Base-by-base conservation (phyloP, 2,113 vertebrate species). In the Pygoscelis antarcticus region DNA sequence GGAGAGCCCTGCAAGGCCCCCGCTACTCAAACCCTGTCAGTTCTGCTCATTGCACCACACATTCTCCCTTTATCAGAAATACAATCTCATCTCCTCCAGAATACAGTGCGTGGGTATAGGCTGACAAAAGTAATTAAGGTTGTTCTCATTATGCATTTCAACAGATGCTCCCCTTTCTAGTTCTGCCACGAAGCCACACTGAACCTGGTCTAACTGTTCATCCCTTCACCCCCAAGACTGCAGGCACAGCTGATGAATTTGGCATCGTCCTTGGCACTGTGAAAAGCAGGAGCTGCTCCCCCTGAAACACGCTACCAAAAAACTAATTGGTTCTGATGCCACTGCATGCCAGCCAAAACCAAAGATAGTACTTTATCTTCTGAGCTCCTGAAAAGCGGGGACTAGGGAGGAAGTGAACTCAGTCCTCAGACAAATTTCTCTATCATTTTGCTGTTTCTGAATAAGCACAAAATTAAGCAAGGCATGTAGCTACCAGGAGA, bases 391-490 rank as follows among this genome's bases (percentile, higher is more conserved):
- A 71, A 80, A 87, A 68, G 11, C 11, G 4, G 47, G 30, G 29
- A 51, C 25, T 44, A 61, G 11, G 29, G 32, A 72, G 8, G 4
- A 75, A 29, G 8, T 75, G 25, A 93, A 75, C 52, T 51, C 57
- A 70, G 5, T 57, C 29, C 32, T 66, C 65, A 65, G 42, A 49
- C 29, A 1, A 81, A 88, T 62, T 77, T 57, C 26, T 85, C 22
- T 55, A 40, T 57, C n/a, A 16, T 93, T 83, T 66, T 62, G 18
- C 47, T 81, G 29, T 71, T 87, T 90, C 60, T 89, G 40, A 94
- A 84, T 36, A 86, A 93, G 11, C 34, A 72, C 4, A 75, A 87
- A 79, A 79, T 57, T 86, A 75, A 65, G 76, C 47, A 87, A 95
- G 19, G 36, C n/a, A 85, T 64, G 38, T 11, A 81, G 36, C 17